phyloP scores from a whole-genome alignment of 2,888 invertebrate species.

The Acronicta leporina region DNA sequence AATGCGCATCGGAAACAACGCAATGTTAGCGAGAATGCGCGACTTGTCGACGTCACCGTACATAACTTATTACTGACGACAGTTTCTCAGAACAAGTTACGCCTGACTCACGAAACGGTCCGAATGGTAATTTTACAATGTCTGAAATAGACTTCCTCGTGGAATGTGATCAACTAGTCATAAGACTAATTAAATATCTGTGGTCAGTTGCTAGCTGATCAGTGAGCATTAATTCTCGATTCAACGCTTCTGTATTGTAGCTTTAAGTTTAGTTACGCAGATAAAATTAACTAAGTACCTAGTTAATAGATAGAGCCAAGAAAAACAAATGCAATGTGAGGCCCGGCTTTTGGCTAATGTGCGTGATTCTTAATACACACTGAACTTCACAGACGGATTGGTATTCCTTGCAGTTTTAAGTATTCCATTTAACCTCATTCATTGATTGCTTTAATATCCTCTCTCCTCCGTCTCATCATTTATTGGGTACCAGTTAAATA shows the following conservation, averaged over 20 bases:
- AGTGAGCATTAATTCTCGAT: constrained; percentile 30
- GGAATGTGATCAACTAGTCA: constrained; percentile 64
- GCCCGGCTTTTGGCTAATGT: too few species aligned
- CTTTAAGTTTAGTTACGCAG: constrained; percentile 16
- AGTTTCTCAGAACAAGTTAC: constrained; percentile 73
- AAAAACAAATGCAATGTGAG: too few species aligned
- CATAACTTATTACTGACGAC: constrained; percentile 66
- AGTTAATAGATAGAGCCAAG: too few species aligned
- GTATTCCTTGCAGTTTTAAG: too few species aligned
- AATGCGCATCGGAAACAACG: constrained; percentile 61
- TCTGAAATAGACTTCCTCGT: constrained; percentile 73
- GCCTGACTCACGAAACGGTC: constrained; percentile 73
- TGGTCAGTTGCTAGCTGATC: constrained; percentile 42
- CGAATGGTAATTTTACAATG: constrained; percentile 72
- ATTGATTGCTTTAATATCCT: too few species aligned
- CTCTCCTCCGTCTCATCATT: too few species aligned
- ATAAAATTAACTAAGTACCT: too few species aligned
- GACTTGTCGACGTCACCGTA: constrained; percentile 54
- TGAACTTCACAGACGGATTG: too few species aligned
- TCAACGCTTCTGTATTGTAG: constrained; percentile 5
- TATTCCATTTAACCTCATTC: too few species aligned
- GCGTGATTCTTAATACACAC: too few species aligned
- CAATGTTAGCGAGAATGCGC: constrained; percentile 67
- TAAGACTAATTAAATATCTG: constrained; percentile 53
- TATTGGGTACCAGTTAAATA: not conserved